Conservation (phyloP, 2,888 invertebrate genomes). For the Agriopis leucophaearia region DNA sequence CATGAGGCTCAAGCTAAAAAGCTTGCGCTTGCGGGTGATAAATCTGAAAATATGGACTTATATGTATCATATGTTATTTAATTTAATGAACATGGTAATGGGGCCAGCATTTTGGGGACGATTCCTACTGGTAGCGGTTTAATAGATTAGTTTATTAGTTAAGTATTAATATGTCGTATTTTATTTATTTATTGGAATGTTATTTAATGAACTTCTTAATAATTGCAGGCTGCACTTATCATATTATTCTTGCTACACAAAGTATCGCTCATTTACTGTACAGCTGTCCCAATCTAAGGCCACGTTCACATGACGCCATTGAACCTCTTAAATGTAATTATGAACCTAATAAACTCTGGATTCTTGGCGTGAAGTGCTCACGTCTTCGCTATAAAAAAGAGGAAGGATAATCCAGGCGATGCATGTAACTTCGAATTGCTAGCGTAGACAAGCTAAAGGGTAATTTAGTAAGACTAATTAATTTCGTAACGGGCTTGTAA, state of each 20-base stretch:
- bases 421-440: constrained; percentile 33
- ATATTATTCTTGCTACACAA: background rate
- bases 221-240: too few species aligned
- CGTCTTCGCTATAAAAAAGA: constrained; percentile 43
- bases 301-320: constrained; percentile 34
- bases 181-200: too few species aligned
- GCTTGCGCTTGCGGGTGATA: too few species aligned
- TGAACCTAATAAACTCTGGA: constrained; percentile 44
- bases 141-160: too few species aligned
- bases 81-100: too few species aligned
- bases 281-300: constrained; percentile 21
- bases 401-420: constrained; percentile 39
- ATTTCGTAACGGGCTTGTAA: constrained; percentile 15
- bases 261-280: constrained; percentile 12
- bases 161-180: too few species aligned
- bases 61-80: too few species aligned
- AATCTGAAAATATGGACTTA: too few species aligned
- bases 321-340: constrained; percentile 47
- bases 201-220: too few species aligned
- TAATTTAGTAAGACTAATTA: constrained; percentile 42
- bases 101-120: too few species aligned
- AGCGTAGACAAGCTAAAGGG: constrained; percentile 36
- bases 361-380: constrained; percentile 40
- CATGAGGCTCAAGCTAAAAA: too few species aligned
- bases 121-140: too few species aligned